These are phyloP conservation scores for Tryphoninae sp. DNA, from an alignment of 2,888 invertebrate species.

Conservation along the genomic window DNA sequence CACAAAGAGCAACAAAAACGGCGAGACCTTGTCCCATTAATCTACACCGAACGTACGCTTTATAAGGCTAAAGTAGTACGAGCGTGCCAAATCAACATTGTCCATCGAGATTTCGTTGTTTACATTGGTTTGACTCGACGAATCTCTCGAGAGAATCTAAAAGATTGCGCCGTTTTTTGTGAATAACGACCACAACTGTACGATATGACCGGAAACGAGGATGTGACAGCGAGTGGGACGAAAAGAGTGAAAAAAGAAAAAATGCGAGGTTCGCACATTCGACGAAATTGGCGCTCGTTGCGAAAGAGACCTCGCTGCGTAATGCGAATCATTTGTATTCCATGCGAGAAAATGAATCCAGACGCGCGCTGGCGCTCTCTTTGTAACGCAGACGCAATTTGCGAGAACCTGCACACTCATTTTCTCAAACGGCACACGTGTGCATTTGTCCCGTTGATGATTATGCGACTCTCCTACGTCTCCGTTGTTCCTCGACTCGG, in stretches of 20 bases:
- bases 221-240: background rate
- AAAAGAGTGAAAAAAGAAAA: background rate
- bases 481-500: constrained; percentile 11
- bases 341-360: constrained; percentile 37
- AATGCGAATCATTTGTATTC: constrained; percentile 39
- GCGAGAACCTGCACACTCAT: constrained; percentile 19
- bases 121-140: background rate
- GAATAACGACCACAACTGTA: background rate
- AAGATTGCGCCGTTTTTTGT: background rate
- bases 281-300: constrained; percentile 23
- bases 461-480: constrained; percentile 35
- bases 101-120: background rate
- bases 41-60: constrained; percentile 9
- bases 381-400: constrained; percentile 43
- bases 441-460: constrained; percentile 48
- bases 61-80: constrained; percentile 7
- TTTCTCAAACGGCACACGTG: constrained; percentile 40
- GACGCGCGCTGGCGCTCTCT: constrained; percentile 23
- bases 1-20: constrained; percentile 6
- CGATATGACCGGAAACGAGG: background rate
- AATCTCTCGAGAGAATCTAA: background rate
- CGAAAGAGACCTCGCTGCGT: constrained; percentile 9
- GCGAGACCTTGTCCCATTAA: constrained; percentile 25
- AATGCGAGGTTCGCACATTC: constrained; percentile 10
- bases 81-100: background rate